Conservation (phyloP, 2,113 vertebrate genomes). For the Silurus glanis region DNA sequence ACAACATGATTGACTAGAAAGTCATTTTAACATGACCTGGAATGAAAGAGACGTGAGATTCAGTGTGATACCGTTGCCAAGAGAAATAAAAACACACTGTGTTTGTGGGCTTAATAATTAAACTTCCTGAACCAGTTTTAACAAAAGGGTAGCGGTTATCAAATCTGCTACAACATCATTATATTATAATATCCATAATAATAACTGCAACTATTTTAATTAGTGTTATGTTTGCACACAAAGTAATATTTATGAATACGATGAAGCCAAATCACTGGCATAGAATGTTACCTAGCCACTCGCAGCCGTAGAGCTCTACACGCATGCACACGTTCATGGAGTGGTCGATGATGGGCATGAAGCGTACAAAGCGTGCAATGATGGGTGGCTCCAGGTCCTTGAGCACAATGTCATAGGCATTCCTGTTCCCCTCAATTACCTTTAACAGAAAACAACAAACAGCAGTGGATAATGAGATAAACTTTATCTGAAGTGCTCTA, state of each 20-base stretch:
- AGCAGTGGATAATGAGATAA: conserved; percentile 3
- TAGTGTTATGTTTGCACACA: neutral
- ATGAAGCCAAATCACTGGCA: neutral
- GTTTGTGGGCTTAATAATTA: conserved; percentile 55
- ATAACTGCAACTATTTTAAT: neutral
- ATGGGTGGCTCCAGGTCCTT: conserved; percentile 93
- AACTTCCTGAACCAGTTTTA: neutral
- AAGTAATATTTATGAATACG: neutral
- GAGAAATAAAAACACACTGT: conserved; percentile 14
- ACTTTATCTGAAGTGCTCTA: neutral
- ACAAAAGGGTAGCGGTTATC: neutral
- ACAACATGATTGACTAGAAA: neutral
- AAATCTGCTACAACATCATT: neutral
- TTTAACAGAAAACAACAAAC: conserved; percentile 55
- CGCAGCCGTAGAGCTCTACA: conserved; percentile 95
- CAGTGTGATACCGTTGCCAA: neutral
- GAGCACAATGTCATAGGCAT: conserved; percentile 91
- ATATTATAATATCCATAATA: too few relatives aligned
- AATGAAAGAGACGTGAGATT: neutral
- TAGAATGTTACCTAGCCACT: conserved; percentile 85
- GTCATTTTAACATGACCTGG: neutral
- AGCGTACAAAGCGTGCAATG: conserved; percentile 89
- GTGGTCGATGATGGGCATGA: conserved; percentile 93
- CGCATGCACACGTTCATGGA: conserved; percentile 96
- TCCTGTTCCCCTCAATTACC: conserved; percentile 93